These are phyloP conservation scores for Megaustenia siamemsis DNA, from an alignment of 2,888 invertebrate genomes.

Conservation along the genomic window DNA sequence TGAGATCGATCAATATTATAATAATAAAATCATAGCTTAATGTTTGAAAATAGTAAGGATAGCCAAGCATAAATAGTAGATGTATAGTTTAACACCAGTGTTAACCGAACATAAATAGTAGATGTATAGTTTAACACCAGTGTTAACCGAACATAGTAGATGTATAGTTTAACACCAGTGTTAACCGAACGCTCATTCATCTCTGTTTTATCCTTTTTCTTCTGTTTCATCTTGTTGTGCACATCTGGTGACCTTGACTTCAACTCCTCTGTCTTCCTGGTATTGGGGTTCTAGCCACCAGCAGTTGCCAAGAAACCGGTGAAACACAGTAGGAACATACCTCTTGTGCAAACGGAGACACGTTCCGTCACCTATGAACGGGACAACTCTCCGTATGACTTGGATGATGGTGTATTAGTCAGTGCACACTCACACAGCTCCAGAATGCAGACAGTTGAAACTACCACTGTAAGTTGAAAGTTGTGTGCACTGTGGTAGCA, in stretches of 20 bases:
- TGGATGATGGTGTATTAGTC: constrained; percentile 84
- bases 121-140: too few relatives aligned
- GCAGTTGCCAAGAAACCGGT: constrained; percentile 86
- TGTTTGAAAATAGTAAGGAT: too few relatives aligned
- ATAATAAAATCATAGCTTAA: too few relatives aligned
- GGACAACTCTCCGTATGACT: constrained; percentile 83
- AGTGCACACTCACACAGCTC: constrained; percentile 98
- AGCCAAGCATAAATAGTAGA: too few relatives aligned
- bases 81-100: too few relatives aligned
- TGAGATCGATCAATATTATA: too few relatives aligned
- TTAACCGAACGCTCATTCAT: not conserved
- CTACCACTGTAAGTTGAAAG: constrained; percentile 90
- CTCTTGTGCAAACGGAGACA: constrained; percentile 85
- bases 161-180: too few relatives aligned
- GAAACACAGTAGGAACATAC: constrained; percentile 85
- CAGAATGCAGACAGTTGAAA: constrained; percentile 98
- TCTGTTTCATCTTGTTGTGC: not conserved
- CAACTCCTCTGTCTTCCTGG: constrained; percentile 11
- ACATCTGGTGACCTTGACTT: constrained; percentile 22
- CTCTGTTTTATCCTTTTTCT: not conserved
- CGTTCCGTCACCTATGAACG: constrained; percentile 83
- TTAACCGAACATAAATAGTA: too few relatives aligned
- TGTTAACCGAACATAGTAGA: too few relatives aligned
- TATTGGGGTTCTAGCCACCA: constrained; percentile 81
- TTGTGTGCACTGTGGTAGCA: constrained; percentile 13